Evolutionary conservation across 2,113 vertebrate genomes (phyloP).

Genomic region (Lophochroa leadbeateri): DNA sequence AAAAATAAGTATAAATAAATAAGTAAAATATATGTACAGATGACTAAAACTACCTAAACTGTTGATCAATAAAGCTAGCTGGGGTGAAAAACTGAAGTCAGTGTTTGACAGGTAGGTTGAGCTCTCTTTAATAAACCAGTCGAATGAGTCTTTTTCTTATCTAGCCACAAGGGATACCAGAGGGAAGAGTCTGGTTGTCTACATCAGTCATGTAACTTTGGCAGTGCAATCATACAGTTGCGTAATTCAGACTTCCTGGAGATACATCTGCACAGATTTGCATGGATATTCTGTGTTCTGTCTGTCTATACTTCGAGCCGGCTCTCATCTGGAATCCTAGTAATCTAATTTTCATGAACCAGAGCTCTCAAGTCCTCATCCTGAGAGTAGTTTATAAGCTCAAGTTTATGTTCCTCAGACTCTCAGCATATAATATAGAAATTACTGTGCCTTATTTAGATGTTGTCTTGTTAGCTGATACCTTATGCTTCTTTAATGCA

Average conservation of each 20-base stretch:
- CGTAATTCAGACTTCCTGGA: constrained; percentile 57
- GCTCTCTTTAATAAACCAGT: not conserved
- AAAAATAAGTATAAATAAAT: not conserved
- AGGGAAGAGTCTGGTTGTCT: constrained; percentile 19
- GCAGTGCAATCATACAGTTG: constrained; percentile 16
- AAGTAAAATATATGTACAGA: not conserved
- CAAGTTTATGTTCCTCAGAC: not conserved
- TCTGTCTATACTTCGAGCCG: not conserved
- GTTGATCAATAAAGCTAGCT: not conserved
- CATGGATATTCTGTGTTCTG: constrained; percentile 36
- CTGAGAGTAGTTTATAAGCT: not conserved
- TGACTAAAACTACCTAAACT: not conserved
- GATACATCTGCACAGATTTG: constrained; percentile 47
- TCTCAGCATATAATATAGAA: not conserved
- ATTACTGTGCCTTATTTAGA: constrained; percentile 17
- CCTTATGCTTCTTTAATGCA: not conserved
- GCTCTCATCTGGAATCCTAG: constrained; percentile 37
- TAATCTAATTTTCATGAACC: constrained; percentile 64
- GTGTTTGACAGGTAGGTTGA: not conserved
- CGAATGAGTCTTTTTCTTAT: not conserved
- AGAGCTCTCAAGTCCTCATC: constrained; percentile 5
- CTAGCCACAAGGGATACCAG: not conserved
- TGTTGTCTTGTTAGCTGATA: not conserved
- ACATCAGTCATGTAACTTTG: constrained; percentile 23
- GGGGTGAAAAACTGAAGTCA: not conserved